Evolutionary conservation across 2,797 vertebrate species (phyloP).

Genomic region (Pantherophis vulpinus): DNA sequence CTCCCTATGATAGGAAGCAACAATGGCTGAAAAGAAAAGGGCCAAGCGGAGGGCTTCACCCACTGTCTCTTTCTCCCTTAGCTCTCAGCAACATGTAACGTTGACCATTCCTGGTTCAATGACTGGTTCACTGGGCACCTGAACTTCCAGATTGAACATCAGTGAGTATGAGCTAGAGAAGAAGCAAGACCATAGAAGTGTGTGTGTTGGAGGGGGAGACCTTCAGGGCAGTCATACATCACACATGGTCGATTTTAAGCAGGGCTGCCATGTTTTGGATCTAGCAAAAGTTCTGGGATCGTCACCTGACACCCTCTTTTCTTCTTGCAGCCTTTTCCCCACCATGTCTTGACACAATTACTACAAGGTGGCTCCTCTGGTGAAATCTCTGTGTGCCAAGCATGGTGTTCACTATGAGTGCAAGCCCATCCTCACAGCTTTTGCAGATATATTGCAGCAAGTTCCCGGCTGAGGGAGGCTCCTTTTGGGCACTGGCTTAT

Average conservation of each 20-base stretch:
- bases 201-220: neutral
- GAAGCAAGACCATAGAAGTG: neutral
- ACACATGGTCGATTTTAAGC: fast-evolving
- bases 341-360: constrained; percentile 76
- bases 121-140: constrained; percentile 77
- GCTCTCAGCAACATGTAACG: constrained; percentile 71
- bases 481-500: neutral
- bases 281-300: neutral
- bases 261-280: fast-evolving
- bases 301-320: neutral
- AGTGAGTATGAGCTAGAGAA: constrained; percentile 61
- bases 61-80: neutral
- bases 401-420: constrained; percentile 68
- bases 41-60: no score
- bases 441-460: constrained; percentile 74
- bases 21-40: neutral
- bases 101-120: constrained; percentile 71
- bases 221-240: neutral
- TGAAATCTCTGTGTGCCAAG: constrained; percentile 76
- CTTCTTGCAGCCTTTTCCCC: constrained; percentile 71
- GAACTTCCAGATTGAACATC: constrained; percentile 78
- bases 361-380: constrained; percentile 75
- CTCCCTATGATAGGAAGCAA: neutral
- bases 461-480: constrained; percentile 27
- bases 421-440: constrained; percentile 71